Evolutionary conservation across 1,140 invertebrate genomes (phyloP).

Genomic region (Drosophila sulfurigaster): DNA sequence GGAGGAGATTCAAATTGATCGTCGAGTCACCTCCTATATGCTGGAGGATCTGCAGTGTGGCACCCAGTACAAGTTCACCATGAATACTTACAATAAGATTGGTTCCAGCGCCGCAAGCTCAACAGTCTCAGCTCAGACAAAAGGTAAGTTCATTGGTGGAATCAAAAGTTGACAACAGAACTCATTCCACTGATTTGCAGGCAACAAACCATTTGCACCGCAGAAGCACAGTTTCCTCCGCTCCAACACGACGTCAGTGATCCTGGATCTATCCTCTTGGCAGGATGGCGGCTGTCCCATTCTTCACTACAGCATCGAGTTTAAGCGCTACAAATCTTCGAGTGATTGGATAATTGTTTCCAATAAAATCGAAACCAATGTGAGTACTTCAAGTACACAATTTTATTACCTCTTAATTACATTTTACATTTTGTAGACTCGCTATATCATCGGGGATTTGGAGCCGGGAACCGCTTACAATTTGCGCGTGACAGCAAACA

Average conservation of each 20-base stretch:
- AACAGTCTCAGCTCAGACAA: slow-evolving; percentile 87
- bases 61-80: slow-evolving; percentile 89
- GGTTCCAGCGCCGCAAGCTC: slow-evolving; percentile 89
- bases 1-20: slow-evolving; percentile 88
- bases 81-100: slow-evolving; percentile 90
- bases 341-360: slow-evolving; percentile 86
- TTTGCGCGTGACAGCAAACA: slow-evolving; percentile 89
- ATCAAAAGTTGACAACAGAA: background rate
- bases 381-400: slow-evolving; percentile 24
- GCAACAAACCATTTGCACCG: slow-evolving; percentile 86
- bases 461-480: slow-evolving; percentile 89
- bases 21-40: slow-evolving; percentile 87
- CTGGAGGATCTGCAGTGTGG: slow-evolving; percentile 89
- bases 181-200: slow-evolving; percentile 5
- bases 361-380: slow-evolving; percentile 86
- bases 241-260: slow-evolving; percentile 88
- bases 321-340: slow-evolving; percentile 85
- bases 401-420: background rate
- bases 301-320: slow-evolving; percentile 88
- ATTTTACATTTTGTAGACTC: slow-evolving; percentile 48
- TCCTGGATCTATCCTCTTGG: slow-evolving; percentile 88
- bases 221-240: slow-evolving; percentile 86
- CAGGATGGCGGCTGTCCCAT: slow-evolving; percentile 89
- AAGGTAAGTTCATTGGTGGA: slow-evolving; percentile 61
- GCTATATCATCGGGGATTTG: slow-evolving; percentile 87